A percentile compares a stretch with the other conserved stretches of the same genome.
Evolutionary conservation across 1,140 invertebrate genomes (phyloP).

Genomic region (Euglossa dilemma): DNA sequence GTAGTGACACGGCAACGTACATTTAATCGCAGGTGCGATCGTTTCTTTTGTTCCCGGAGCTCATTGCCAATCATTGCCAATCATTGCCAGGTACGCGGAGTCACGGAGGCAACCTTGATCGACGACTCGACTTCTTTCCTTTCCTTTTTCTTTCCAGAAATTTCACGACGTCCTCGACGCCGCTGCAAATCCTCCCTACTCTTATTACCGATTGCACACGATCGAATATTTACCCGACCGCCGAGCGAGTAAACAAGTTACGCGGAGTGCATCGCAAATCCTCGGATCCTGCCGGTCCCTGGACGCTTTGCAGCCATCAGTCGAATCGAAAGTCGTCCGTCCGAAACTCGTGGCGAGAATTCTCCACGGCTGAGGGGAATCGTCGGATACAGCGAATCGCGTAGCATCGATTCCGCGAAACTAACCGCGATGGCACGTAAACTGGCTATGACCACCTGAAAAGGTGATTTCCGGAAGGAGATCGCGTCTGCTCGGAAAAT

Average conservation of each 20-base stretch:
- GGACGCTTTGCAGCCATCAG: not conserved
- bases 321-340: not conserved
- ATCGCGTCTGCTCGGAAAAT: not conserved
- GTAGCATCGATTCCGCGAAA: conserved; percentile 2
- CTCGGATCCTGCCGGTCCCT: too few species aligned
- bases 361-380: conserved; percentile 1
- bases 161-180: not conserved
- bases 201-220: not conserved
- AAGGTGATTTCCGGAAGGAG: conserved; percentile 42
- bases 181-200: not conserved
- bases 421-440: conserved; percentile 40
- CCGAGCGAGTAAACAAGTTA: not conserved
- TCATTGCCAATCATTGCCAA: not conserved
- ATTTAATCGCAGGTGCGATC: too few species aligned
- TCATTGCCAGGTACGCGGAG: not conserved
- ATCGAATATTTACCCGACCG: not conserved
- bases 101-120: not conserved
- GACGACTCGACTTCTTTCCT: not conserved
- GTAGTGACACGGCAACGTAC: too few species aligned
- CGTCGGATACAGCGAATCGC: conserved; percentile 6
- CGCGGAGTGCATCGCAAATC: not conserved
- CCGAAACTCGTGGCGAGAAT: not conserved
- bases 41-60: not conserved
- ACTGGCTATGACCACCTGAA: conserved; percentile 5
- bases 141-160: not conserved